Evolutionary conservation across 1,140 invertebrate genomes (phyloP), one percentile per base, ranked within the genome.

Genomic region (Oryctes rhinoceros): DNA sequence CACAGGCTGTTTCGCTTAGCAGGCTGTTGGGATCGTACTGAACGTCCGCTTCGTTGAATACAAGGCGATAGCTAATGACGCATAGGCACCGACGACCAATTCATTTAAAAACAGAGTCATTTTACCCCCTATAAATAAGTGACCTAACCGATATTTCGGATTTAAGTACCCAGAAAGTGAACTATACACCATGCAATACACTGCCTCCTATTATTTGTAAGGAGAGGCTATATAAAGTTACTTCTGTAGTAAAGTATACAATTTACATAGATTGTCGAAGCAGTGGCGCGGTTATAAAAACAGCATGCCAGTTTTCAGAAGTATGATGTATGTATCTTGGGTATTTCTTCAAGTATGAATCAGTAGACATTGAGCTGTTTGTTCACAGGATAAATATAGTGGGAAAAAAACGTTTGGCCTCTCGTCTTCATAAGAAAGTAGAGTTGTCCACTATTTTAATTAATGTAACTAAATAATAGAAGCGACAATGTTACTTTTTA

Each of bases 41-140:
- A 44, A 15, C 65, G 35, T 71, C 24, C 35, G 39, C 65, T 15
- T 71, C 24, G 20, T 13, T 71, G 35, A 20, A 71, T 37, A 7
- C 9, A 13, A n/a, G 53, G 53, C 53, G 53, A 18, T 59, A 18
- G 18, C 65, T 71, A 71, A 71, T 71, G 65, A 71, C 65, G 65
- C 65, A 71, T 30, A 71, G 65, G 20, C 65, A 71, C 65, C 20
- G 65, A 71, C 65, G 15, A 71, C 65, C 15, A 71, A 71, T 13
- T 71, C 65, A 71, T 71, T 71, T 71, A 24, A 71, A 71, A 71
- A 71, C 20, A 71, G 65, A 71, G 65, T 24, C 24, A 71, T 35
- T 24, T 71, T 71, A 71, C 65, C 65, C 65, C 65, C 65, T 71
- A 71, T 71, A 71, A 71, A 71, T 71, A 71, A 71, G 65, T 71